Conservation (phyloP, 2,888 invertebrate genomes). For the Tiphia femorata region DNA sequence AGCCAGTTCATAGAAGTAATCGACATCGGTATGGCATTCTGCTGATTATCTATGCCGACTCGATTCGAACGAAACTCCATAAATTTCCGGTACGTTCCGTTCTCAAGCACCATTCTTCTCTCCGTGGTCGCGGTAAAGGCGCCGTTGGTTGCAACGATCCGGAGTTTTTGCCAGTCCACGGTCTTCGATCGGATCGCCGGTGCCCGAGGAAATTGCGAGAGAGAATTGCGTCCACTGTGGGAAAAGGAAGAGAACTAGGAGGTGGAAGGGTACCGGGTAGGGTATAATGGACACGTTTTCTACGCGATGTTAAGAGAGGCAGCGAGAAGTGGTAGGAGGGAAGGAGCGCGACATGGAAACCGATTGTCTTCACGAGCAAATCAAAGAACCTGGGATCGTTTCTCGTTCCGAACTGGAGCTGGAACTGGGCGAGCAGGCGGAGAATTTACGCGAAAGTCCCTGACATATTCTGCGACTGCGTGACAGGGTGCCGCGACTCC, state of each 20-base stretch:
- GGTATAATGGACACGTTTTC: not conserved
- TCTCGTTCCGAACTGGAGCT: too few relatives aligned
- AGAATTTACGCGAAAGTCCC: constrained; percentile 14
- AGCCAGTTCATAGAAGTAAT: too few relatives aligned
- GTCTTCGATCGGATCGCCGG: constrained; percentile 5
- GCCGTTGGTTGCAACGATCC: constrained; percentile 12
- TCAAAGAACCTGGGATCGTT: too few relatives aligned
- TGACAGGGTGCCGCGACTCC: constrained; percentile 3
- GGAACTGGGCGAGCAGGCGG: too few relatives aligned
- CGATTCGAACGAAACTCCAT: not conserved
- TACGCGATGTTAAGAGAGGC: too few relatives aligned
- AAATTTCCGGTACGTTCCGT: not conserved
- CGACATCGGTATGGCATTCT: too few relatives aligned
- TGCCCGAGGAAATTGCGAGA: constrained; percentile 16
- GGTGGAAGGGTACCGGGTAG: not conserved
- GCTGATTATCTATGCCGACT: too few relatives aligned
- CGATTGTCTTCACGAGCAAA: too few relatives aligned
- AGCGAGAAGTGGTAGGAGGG: too few relatives aligned
- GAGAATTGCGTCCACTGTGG: too few relatives aligned
- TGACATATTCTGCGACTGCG: constrained; percentile 16
- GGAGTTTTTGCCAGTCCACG: constrained; percentile 21
- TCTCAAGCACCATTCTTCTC: not conserved
- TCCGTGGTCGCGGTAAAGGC: not conserved
- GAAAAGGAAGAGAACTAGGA: not conserved
- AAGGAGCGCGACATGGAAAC: too few relatives aligned